Conservation (phyloP, 2,888 invertebrate species). For the Thelaira solivaga region DNA sequence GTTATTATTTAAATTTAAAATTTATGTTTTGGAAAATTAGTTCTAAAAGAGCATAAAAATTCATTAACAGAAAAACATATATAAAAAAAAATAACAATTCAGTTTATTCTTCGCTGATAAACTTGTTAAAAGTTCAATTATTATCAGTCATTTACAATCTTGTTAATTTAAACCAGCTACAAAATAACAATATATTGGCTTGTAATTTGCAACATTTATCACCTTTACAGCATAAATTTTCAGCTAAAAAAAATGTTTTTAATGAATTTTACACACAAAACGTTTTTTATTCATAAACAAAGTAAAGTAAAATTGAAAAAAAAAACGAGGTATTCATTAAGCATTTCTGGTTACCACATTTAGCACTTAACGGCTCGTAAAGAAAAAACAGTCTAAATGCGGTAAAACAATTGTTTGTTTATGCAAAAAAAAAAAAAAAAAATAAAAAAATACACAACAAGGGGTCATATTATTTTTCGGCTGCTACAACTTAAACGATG, state of each 20-base stretch:
- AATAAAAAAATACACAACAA: slow-evolving; percentile 36
- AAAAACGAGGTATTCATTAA: slow-evolving; percentile 68
- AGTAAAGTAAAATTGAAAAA: neutral
- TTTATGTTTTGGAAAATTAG: slow-evolving; percentile 29
- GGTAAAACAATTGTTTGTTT: slow-evolving; percentile 56
- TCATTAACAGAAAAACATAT: slow-evolving; percentile 4
- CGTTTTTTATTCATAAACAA: neutral
- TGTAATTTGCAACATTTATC: slow-evolving; percentile 62
- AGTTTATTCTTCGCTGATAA: neutral
- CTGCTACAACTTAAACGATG: neutral
- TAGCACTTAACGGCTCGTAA: slow-evolving; percentile 70
- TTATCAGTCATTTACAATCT: slow-evolving; percentile 49
- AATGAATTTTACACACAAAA: slow-evolving; percentile 33
- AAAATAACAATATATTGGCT: slow-evolving; percentile 52
- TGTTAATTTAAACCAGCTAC: slow-evolving; percentile 38
- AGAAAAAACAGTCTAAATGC: slow-evolving; percentile 43
- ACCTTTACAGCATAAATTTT: slow-evolving; percentile 54
- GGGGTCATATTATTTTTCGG: slow-evolving; percentile 12
- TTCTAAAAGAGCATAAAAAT: slow-evolving; percentile 44
- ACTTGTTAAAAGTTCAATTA: neutral
- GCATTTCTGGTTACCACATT: slow-evolving; percentile 74
- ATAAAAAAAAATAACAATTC: slow-evolving; percentile 3
- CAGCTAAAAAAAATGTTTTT: slow-evolving; percentile 8
- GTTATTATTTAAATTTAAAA: slow-evolving; percentile 18
- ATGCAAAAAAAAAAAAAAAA: too few species aligned